phyloP scores from a whole-genome alignment of 1,140 invertebrate genomes.

The Gryllus bimaculatus region DNA sequence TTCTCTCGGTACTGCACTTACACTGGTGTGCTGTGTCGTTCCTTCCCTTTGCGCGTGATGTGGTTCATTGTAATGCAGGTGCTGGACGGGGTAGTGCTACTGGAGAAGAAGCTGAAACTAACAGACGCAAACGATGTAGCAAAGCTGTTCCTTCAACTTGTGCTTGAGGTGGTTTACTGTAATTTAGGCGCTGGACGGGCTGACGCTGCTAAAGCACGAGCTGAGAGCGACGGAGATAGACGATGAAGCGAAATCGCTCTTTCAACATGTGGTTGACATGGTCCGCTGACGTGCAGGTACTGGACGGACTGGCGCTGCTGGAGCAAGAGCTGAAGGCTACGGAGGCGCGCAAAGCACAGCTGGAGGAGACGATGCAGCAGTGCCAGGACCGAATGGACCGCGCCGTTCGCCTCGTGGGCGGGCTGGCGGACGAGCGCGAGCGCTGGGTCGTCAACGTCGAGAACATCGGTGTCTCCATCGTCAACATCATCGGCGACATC shows the following conservation, averaged over 20 bases:
- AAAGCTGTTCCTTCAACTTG: no score
- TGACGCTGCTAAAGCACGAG: conserved; percentile 52
- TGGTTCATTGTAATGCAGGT: no score
- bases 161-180: no score
- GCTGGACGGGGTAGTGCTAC: no score
- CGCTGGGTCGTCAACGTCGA: conserved; percentile 57
- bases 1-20: no score
- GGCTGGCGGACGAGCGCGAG: conserved; percentile 37
- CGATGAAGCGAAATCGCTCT: conserved; percentile 27
- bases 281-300: conserved; percentile 26
- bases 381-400: conserved; percentile 67
- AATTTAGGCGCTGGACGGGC: conserved; percentile 39
- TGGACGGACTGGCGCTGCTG: conserved; percentile 51
- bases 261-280: no score
- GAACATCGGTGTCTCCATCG: conserved; percentile 45
- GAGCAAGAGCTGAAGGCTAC: conserved; percentile 52
- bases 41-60: no score
- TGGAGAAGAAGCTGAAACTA: no score
- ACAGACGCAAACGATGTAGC: no score
- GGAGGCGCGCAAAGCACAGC: conserved; percentile 49
- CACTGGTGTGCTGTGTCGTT: no score
- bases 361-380: conserved; percentile 64
- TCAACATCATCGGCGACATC: conserved; percentile 55
- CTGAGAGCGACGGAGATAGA: conserved; percentile 51
- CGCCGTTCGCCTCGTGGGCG: conserved; percentile 58